Base-by-base conservation (phyloP, 1,140 invertebrate species). In the Magallana angulata region DNA sequence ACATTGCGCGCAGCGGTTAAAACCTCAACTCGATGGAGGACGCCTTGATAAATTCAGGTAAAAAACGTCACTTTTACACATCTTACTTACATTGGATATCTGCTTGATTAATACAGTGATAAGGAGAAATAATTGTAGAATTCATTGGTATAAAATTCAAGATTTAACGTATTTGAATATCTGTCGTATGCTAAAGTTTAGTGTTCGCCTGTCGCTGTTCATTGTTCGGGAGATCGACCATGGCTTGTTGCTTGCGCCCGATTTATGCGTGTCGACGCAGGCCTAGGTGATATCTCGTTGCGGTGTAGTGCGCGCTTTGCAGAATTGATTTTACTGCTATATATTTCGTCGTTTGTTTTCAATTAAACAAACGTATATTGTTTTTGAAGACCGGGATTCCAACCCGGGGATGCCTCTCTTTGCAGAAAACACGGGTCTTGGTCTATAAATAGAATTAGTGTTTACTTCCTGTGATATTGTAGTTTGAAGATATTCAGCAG, bases 211-310 rank as follows among this genome's bases (percentile, higher is more conserved):
- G 68, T 76, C 68, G 68, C 9, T 76, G 24, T 76, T 76, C 68
- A 76, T 76, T 76, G 68, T 76, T 76, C 68, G 24, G 18, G 24
- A 76, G 24, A 76, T 76, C 68, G 68, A 76, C 68, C 68, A 76
- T 76, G 68, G 68, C 68, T 76, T 76, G 68, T 76, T 76, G 68
- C 68, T 76, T 76, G 68, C 68, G 68, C 68, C 24, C 68, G 68
- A 30, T 76, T 76, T 76, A 30, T 76, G 68, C 68, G 68, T 76
- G 68, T 76, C 68, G 68, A 76, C 68, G 68, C 68, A 76, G 68
- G 68, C 68, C 36, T 76, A 76, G 68, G 68, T 76, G 68, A 76
- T 76, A 76, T 76, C 68, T 76, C 68, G 68, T 76, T 76, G 68
- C 68, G 68, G 68, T 76, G 68, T 76, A 76, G 68, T 76, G 68